Evolutionary conservation across 2,113 vertebrate species (phyloP).

Genomic region (Girardinichthys multiradiatus): DNA sequence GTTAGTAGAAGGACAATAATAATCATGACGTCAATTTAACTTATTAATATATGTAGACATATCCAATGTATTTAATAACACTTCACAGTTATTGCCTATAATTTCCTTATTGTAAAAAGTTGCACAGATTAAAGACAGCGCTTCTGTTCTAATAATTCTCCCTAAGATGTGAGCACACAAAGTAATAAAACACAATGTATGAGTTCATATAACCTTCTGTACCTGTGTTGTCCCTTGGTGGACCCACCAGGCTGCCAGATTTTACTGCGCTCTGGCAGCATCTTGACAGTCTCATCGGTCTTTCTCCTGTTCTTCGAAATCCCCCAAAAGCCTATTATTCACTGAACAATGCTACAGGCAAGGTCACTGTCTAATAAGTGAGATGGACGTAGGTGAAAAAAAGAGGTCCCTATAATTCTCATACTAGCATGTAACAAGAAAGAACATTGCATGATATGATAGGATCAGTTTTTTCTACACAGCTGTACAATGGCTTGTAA

Average conservation of each 20-base stretch:
- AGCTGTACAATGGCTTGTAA: background rate
- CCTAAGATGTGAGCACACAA: background rate
- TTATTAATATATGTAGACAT: too few species aligned
- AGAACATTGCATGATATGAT: background rate
- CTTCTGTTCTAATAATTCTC: background rate
- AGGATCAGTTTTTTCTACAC: background rate
- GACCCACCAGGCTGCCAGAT: conserved; percentile 6
- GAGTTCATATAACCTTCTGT: background rate
- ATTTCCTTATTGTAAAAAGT: background rate
- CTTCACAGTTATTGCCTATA: too few species aligned
- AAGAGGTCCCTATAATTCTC: conserved; percentile 11
- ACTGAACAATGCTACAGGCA: conserved; percentile 38
- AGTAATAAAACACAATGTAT: background rate
- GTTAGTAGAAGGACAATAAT: too few species aligned
- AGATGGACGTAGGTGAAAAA: conserved; percentile 20
- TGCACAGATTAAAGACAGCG: background rate
- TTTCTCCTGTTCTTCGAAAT: conserved; percentile 41
- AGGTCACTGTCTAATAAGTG: conserved; percentile 44
- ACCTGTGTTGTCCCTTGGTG: background rate
- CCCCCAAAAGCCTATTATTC: conserved; percentile 43
- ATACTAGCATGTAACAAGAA: conserved; percentile 2
- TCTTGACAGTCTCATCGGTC: conserved; percentile 50
- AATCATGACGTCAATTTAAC: too few species aligned
- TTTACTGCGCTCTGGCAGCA: conserved; percentile 9
- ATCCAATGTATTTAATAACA: too few species aligned